Evolutionary conservation across 2,888 invertebrate genomes (phyloP), one percentile per base, ranked within the genome.

Genomic region (Caenorhabditis sulstoni): DNA sequence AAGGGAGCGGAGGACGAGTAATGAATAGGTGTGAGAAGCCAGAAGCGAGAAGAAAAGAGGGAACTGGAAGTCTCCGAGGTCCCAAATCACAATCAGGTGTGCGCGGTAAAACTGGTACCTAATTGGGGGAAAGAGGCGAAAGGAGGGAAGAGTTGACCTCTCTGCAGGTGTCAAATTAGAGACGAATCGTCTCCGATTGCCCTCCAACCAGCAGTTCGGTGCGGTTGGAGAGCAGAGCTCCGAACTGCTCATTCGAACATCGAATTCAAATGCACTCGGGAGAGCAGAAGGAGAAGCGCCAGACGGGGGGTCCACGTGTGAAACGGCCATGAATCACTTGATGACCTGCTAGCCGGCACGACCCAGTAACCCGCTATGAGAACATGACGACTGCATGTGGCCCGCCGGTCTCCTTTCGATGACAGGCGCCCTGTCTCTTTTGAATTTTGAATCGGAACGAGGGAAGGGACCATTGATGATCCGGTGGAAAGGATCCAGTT

Each of bases 331-430:
- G 71, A 71, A 71, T 71, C 71, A 71, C 71, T 71, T 16, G 66
- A 57, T 39, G 57, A 41, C 39, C 55, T 37, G 52, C 52, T 52
- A 52, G 47, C 45, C 39, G 55, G 39, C 22, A 22, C 70, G 71
- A 71, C 71, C 71, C 64, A 71, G 53, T 71, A 71, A 71, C 71
- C 71, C 71, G 55, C 71, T 64, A 71, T 71, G 71, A 57, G 71
- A 71, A 71, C 71, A 71, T 71, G 71, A 64, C 71, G 62, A 71
- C 62, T 64, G 71, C 64, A 71, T 71, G 71, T 71, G 71, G 62
- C 52, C 44, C n/a, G n/a, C n/a, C n/a, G n/a, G n/a, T 22, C 44
- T 52, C 59, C 44, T 55, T 20, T 39, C 44, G 59, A 61, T 45
- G 61, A 35, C 44, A 70, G 70, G 55, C 29, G 53, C 16, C 11